Evolutionary conservation across 1,140 invertebrate species (phyloP), one percentile per base, ranked within the genome.

Genomic region (Callitettix versicolor): DNA sequence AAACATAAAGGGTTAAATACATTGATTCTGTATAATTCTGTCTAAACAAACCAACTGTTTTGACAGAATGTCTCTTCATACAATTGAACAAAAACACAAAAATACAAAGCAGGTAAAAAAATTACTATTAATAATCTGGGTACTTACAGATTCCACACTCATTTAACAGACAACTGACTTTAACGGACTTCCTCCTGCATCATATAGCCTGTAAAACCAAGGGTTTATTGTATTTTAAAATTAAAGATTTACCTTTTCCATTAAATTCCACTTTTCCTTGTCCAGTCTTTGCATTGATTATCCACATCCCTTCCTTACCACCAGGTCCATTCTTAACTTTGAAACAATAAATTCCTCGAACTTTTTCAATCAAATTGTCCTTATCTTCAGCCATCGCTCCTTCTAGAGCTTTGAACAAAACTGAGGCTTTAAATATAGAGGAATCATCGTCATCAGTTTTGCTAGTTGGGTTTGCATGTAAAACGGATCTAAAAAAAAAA

Each of bases 241-340:
- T n/a, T n/a, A n/a, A n/a, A n/a, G n/a, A n/a, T n/a, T 68, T 69
- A 81, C 79, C 73, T 71, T 79, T 83, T 48, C 88, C 82, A 65
- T 86, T 85, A 58, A 81, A 91, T 40, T 80, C 80, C 9, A 95
- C 84, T 60, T 75, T 84, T 18, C 91, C 94, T 69, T 82, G 91
- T 38, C 88, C 91, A 62, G 79, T 84, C 71, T 91, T 95, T 1
- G 84, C 86, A 72, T 95, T 86, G 4, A 95, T 86, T 11, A 95
- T 76, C 92, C 92, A 97, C 62, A 81, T 85, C 1, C 83, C 91
- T 63, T 85, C 82, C 34, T 78, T 73, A 0, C 88, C 88, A 0
- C 83, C 76, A 14, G 82, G 83, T n/a, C n/a, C n/a, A 62, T 86
- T 86, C 52, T 73, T 86, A 0, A 95, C 86, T 71, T 85, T 88